These are phyloP conservation scores for Saccostrea glomerata DNA, from an alignment of 1,140 invertebrate genomes.

Conservation along the genomic window DNA sequence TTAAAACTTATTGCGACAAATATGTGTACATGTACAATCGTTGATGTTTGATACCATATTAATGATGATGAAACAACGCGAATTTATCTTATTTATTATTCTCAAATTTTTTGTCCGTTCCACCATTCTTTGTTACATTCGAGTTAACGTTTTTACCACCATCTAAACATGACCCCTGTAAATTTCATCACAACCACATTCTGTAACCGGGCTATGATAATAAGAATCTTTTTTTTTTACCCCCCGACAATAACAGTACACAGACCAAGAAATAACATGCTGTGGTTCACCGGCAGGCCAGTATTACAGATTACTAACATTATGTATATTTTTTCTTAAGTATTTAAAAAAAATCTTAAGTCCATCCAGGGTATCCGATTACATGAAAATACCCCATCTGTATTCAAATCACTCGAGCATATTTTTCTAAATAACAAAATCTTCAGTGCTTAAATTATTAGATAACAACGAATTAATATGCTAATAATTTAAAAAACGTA, in stretches of 20 bases:
- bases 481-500: too few relatives aligned
- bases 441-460: too few relatives aligned
- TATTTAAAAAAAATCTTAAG: background rate
- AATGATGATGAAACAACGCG: too few relatives aligned
- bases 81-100: too few relatives aligned
- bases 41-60: too few relatives aligned
- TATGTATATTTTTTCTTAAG: background rate
- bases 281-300: background rate
- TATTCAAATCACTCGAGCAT: background rate
- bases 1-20: too few relatives aligned
- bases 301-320: background rate
- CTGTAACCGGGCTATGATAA: background rate
- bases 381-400: conserved; percentile 6
- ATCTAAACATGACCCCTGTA: too few relatives aligned
- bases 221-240: background rate
- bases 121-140: too few relatives aligned
- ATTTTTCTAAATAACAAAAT: background rate
- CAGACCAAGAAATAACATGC: background rate
- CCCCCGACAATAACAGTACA: background rate
- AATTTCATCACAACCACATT: background rate
- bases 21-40: too few relatives aligned
- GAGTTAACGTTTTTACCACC: too few relatives aligned
- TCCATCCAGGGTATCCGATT: background rate
- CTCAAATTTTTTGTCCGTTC: too few relatives aligned
- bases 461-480: too few relatives aligned